These are phyloP conservation scores for Burhinus oedicnemus DNA, from an alignment of 2,113 vertebrate species.

Conservation along the genomic window DNA sequence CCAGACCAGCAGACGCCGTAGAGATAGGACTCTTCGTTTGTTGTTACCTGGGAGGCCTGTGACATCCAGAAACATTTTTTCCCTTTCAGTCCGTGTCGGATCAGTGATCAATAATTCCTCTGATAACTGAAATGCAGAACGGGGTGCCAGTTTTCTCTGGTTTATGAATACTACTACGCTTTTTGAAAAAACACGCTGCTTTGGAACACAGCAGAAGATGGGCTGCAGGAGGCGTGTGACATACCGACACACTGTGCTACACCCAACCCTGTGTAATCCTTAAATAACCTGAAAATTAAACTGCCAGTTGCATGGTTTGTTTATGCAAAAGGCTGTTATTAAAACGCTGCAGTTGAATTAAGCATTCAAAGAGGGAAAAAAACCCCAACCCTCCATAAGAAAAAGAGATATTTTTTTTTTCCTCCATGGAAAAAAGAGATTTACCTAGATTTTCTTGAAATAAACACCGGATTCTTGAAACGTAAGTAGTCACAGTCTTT, in stretches of 20 bases:
- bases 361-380: not conserved
- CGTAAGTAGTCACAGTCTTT: not conserved
- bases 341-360: not conserved
- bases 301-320: not conserved
- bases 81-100: not conserved
- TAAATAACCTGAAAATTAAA: not conserved
- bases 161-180: not conserved
- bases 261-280: not conserved
- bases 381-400: not conserved
- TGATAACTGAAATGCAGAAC: not conserved
- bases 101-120: conserved; percentile 1
- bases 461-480: not conserved
- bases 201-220: not conserved
- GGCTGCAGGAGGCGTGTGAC: not conserved
- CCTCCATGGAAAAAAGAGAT: not conserved
- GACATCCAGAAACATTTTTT: not conserved
- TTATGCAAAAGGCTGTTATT: not conserved
- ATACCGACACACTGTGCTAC: not conserved
- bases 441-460: not conserved
- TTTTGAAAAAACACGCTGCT: not conserved
- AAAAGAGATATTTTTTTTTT: not conserved
- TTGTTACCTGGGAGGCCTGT: not conserved
- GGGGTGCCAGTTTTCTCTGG: not conserved
- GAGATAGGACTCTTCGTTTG: not conserved
- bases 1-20: fast-evolving